Conservation (phyloP, 2,797 vertebrate genomes). For the Emys orbicularis region DNA sequence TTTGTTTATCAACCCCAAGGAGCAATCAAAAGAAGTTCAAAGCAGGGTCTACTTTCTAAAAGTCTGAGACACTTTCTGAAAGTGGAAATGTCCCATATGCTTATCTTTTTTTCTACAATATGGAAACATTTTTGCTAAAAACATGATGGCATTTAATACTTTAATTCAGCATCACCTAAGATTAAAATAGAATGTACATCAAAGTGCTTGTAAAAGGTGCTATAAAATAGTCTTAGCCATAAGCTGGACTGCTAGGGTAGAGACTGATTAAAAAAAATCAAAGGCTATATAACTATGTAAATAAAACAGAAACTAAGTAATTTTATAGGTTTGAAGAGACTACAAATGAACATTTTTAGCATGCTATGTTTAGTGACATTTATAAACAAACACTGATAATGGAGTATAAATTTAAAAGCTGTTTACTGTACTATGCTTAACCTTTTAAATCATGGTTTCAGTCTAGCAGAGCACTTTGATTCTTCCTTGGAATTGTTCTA, state of each 20-base stretch:
- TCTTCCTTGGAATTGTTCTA: conserved; percentile 22
- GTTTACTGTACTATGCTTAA: conserved; percentile 28
- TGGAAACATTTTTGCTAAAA: not conserved
- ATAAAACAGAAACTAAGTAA: conserved; percentile 27
- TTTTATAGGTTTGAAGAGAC: conserved; percentile 30
- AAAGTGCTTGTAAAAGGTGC: conserved; percentile 20
- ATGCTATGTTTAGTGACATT: conserved; percentile 30
- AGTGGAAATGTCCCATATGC: not conserved
- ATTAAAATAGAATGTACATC: conserved; percentile 23
- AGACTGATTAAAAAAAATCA: not conserved
- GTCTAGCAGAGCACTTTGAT: conserved; percentile 39
- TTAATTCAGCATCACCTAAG: not conserved
- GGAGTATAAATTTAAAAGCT: conserved; percentile 46
- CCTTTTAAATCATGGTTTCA: conserved; percentile 42
- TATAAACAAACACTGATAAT: conserved; percentile 57
- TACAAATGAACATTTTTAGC: conserved; percentile 28
- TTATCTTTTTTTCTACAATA: not conserved
- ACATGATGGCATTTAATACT: not conserved
- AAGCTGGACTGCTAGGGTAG: not conserved
- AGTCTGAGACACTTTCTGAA: not conserved
- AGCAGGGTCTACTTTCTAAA: not conserved
- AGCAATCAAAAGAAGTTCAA: not conserved
- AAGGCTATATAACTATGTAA: conserved; percentile 11
- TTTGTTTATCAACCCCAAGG: not conserved
- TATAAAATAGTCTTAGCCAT: not conserved